Conservation (phyloP, 2,113 vertebrate genomes). For the Mola mola region DNA sequence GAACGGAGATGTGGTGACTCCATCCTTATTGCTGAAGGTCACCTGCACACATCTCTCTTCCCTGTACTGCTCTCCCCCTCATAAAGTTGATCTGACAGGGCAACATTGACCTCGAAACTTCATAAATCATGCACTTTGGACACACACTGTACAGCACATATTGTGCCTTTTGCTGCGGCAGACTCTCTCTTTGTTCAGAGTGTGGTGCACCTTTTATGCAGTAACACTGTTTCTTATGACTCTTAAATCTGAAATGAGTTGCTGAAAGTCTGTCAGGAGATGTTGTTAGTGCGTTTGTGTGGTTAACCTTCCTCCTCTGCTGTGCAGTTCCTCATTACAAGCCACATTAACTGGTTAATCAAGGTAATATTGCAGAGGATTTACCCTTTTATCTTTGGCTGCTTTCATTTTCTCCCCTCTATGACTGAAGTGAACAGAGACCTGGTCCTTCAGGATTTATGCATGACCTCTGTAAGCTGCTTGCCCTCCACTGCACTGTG, state of each 20-base stretch:
- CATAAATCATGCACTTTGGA: slow-evolving; percentile 70
- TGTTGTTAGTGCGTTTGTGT: not conserved
- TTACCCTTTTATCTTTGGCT: slow-evolving; percentile 30
- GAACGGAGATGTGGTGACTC: slow-evolving; percentile 63
- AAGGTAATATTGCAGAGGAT: slow-evolving; percentile 37
- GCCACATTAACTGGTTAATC: slow-evolving; percentile 34
- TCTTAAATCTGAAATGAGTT: not conserved
- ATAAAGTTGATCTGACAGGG: slow-evolving; percentile 66
- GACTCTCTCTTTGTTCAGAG: slow-evolving; percentile 2
- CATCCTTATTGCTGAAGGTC: slow-evolving; percentile 74
- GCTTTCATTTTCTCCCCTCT: slow-evolving; percentile 7
- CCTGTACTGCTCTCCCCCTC: slow-evolving; percentile 51
- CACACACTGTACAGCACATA: slow-evolving; percentile 20
- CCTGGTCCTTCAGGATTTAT: slow-evolving; percentile 60
- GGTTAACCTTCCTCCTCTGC: not conserved
- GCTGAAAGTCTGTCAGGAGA: too few species aligned
- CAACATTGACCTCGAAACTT: slow-evolving; percentile 64
- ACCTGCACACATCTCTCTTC: slow-evolving; percentile 63
- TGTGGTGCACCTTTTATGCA: not conserved
- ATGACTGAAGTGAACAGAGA: slow-evolving; percentile 37
- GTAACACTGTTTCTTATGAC: not conserved
- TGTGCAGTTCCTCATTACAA: slow-evolving; percentile 17
- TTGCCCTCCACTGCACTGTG: slow-evolving; percentile 47
- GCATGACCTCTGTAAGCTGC: slow-evolving; percentile 36
- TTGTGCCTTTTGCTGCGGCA: slow-evolving; percentile 29